Conservation (phyloP, 2,113 vertebrate species). For the Crotophaga sulcirostris region DNA sequence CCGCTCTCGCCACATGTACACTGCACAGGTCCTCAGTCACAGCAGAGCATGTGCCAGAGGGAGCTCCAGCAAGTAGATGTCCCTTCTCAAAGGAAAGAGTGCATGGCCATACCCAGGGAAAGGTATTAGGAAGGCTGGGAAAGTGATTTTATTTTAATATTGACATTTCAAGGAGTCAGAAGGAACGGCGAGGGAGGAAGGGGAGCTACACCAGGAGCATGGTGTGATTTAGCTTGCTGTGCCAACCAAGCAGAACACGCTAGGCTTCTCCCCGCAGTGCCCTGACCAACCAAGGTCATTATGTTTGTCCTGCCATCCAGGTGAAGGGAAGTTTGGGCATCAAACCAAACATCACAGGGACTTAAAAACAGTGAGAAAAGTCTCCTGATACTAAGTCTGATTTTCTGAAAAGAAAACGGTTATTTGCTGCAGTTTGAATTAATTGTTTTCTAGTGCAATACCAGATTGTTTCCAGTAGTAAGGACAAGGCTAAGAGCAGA, state of each 20-base stretch:
- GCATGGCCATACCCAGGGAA: neutral
- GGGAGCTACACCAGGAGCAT: neutral
- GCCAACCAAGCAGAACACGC: neutral
- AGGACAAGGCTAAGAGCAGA: neutral
- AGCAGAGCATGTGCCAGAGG: neutral
- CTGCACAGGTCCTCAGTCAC: neutral
- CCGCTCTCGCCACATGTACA: fast-evolving
- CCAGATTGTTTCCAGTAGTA: neutral
- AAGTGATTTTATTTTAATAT: neutral
- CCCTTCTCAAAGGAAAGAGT: neutral
- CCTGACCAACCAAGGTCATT: neutral
- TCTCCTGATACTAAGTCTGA: neutral
- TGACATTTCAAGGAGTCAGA: neutral
- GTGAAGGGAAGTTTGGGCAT: neutral
- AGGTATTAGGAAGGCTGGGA: neutral
- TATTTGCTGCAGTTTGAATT: neutral
- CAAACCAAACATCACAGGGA: neutral
- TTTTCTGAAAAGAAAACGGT: neutral
- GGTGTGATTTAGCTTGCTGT: neutral
- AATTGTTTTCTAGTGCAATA: neutral
- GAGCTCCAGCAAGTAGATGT: neutral
- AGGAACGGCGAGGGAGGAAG: neutral
- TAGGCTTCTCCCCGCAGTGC: neutral
- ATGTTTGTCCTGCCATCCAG: neutral
- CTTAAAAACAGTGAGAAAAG: neutral